These are phyloP conservation scores for Erebia ligea DNA, from an alignment of 2,888 invertebrate genomes.

Conservation along the genomic window DNA sequence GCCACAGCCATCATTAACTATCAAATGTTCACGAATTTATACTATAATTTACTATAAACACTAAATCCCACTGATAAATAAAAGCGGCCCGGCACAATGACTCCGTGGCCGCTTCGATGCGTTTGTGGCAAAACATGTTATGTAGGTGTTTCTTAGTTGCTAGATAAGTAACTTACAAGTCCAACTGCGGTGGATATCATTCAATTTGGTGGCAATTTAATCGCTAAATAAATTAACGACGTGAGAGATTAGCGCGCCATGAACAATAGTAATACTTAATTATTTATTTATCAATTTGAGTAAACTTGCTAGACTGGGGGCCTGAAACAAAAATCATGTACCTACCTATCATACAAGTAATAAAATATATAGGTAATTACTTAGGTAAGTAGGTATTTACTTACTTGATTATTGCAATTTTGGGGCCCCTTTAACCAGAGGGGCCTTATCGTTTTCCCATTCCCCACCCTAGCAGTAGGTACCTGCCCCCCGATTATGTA, in stretches of 20 bases:
- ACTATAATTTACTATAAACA: background rate
- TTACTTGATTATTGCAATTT: background rate
- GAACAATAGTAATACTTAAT: too few relatives aligned
- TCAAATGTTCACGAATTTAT: background rate
- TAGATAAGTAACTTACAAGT: background rate
- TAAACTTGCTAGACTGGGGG: too few relatives aligned
- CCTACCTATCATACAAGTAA: too few relatives aligned
- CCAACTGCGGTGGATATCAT: background rate
- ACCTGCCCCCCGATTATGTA: too few relatives aligned
- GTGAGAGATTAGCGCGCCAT: too few relatives aligned
- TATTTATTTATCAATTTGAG: too few relatives aligned
- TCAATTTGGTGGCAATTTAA: background rate
- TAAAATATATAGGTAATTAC: too few relatives aligned
- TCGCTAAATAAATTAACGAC: too few relatives aligned
- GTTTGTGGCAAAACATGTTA: constrained; percentile 4
- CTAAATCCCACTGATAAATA: background rate
- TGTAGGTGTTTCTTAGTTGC: background rate
- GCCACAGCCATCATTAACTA: constrained; percentile 61
- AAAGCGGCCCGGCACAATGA: background rate
- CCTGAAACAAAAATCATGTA: too few relatives aligned
- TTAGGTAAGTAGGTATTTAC: too few relatives aligned
- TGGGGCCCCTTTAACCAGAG: background rate
- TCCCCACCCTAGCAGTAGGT: background rate
- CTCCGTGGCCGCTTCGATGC: background rate
- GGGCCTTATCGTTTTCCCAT: background rate